Evolutionary conservation across 2,888 invertebrate genomes (phyloP), one percentile per base, ranked within the genome.

Genomic region (Caradrina clavipalpis): DNA sequence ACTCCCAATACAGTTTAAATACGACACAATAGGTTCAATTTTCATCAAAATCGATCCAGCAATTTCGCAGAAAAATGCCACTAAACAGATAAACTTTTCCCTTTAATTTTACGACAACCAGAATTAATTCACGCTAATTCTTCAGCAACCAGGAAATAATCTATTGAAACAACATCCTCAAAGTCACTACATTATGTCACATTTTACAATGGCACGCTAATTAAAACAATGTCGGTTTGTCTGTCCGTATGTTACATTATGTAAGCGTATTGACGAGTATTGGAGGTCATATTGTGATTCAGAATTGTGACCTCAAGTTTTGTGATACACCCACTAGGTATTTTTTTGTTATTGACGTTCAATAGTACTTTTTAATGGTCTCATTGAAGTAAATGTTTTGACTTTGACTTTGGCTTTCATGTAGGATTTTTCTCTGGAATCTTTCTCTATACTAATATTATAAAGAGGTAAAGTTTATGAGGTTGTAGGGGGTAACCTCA

Each of bases 151-250:
- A 78, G 76, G 78, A 76, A 76, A 47, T 1, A 31, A 62, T 51
- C 39, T 35, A 13, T 54, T 49, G 11, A 45, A n/a, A 10, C 7
- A 6, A 42, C 15, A 55, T 62, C 17, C 3, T 79, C 51, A 75
- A 79, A 70, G 76, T 62, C 70, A 53, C 31, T 8, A 11, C 3
- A 53, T 76, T 84, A 83, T 84, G 73, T 82, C 55, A 81, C 59
- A 77, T 62, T 69, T 83, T 47, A 74, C 80, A 59, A 45, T 11
- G 10, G 10, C 49, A 55, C 26, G 73, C 62, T 64, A 81, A 72
- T 11, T 57, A 63, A 68, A 1, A 73, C 68, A 78, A 62, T 66
- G 67, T 31, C 19, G 39, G 2, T 39, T 13, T 45, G 53, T 79
- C 62, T 63, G 69, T 62, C 62, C 58, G 17, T 55, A 8, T 8